Base-by-base conservation (phyloP, 2,888 invertebrate species). In the Ferrisia virgata region DNA sequence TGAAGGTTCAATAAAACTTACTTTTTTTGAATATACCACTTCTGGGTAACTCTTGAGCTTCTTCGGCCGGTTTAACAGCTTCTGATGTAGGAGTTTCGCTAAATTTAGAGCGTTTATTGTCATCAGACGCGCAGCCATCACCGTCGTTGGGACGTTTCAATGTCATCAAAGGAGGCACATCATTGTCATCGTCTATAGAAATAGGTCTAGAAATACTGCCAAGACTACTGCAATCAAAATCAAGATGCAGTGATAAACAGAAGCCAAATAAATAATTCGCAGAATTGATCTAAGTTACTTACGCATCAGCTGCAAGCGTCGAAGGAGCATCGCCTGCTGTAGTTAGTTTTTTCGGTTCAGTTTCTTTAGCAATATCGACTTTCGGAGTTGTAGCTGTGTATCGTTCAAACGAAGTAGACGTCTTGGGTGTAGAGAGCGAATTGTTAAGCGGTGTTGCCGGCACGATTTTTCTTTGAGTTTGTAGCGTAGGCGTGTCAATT, bases 141-240 rank as follows among this genome's bases (percentile, higher is more conserved):
- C 28, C 72, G 9, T 82, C 82, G 4, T 33, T 58, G 5, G 39
- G 25, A 15, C 83, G 22, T 76, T 83, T 83, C 76, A 76, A n/a
- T 22, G 58, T 28, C 28, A 76, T 9, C 8, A 22, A 53, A 6
- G 53, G 31, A 25, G 83, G 25, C 6, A 33, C 2, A 11, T 81
- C 88, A 83, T 88, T 89, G 1, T 91, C 91, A 25, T 91, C 91
- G 36, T 76, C 72, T 1, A 76, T 76, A 28, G 28, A 31, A 64
- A 64, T 64, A 6, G 64, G 64, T 28, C 9, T 64, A 11, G 25
- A 11, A 64, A 0, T 15, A 15, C 13, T 64, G 0, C 64, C 64
- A 15, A 64, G 64, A 31, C 28, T 58, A 11, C 25, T 64, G 13
- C 4, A 43, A 15, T 15, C 11, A 43, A 15, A 43, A 15, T 2